Percentiles rank a stretch among this genome's conserved stretches.
phyloP scores from a whole-genome alignment of 2,797 vertebrate genomes.

The Buphagus erythrorhynchus region DNA sequence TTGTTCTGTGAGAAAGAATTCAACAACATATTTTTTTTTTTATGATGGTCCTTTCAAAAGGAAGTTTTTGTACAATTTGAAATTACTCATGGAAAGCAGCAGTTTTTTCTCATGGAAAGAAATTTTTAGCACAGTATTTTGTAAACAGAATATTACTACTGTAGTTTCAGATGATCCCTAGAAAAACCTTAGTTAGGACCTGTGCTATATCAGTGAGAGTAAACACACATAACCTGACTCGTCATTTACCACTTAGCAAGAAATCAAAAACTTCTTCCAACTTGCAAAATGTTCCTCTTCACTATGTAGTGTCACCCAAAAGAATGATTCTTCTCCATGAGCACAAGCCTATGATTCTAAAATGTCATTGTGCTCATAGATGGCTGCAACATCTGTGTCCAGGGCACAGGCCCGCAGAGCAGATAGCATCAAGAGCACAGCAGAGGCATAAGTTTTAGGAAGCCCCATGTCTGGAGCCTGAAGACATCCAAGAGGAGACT shows the following conservation, averaged over 20 bases:
- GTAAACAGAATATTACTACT: not conserved
- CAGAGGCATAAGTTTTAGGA: not conserved
- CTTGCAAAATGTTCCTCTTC: not conserved
- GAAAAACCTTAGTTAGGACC: not conserved
- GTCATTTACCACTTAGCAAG: not conserved
- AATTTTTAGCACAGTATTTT: not conserved
- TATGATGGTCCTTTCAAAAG: not conserved
- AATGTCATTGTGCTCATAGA: not conserved
- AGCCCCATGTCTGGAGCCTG: not conserved
- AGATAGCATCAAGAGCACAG: not conserved
- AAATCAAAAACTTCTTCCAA: not conserved
- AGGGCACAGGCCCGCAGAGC: not conserved
- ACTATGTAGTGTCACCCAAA: not conserved
- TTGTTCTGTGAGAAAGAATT: not conserved
- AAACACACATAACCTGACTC: not conserved
- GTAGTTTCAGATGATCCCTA: not conserved
- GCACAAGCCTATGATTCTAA: not conserved
- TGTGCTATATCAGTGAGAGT: not conserved
- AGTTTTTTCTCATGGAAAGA: not conserved
- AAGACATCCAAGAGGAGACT: not conserved
- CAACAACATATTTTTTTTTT: not conserved
- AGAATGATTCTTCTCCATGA: not conserved
- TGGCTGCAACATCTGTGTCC: not conserved
- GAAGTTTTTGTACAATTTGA: not conserved
- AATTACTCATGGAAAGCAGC: not conserved